Conservation (phyloP, 2,113 vertebrate species). For the Petrocephalus microphthalmus region DNA sequence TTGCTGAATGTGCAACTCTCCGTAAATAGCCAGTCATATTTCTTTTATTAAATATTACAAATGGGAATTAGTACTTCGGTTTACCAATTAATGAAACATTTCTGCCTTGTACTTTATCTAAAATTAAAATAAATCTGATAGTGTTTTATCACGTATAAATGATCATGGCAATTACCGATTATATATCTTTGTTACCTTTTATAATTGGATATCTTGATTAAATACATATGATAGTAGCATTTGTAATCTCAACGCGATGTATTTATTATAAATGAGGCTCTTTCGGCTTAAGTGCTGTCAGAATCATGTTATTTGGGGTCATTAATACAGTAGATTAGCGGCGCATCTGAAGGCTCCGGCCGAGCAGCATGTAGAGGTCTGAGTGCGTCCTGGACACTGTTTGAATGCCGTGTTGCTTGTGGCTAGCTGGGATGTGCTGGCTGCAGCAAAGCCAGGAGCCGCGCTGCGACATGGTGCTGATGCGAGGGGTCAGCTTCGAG, state of each 20-base stretch:
- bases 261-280: neutral
- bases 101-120: neutral
- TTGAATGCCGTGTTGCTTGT: neutral
- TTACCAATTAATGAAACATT: neutral
- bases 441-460: conserved; percentile 79
- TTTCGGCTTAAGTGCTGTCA: neutral
- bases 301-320: neutral
- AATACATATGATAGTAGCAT: neutral
- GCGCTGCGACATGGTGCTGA: conserved; percentile 85
- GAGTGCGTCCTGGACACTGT: neutral
- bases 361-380: neutral
- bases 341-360: neutral
- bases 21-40: neutral
- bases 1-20: neutral
- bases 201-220: neutral
- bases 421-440: conserved; percentile 89
- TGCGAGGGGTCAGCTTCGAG: conserved; percentile 74
- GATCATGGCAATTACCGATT: too few species aligned
- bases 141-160: too few species aligned
- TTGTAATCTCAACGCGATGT: neutral
- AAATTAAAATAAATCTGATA: neutral
- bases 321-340: neutral
- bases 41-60: neutral
- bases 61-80: neutral
- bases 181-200: neutral